Base-by-base conservation (phyloP, 1,140 invertebrate genomes). In the Formica exsecta region DNA sequence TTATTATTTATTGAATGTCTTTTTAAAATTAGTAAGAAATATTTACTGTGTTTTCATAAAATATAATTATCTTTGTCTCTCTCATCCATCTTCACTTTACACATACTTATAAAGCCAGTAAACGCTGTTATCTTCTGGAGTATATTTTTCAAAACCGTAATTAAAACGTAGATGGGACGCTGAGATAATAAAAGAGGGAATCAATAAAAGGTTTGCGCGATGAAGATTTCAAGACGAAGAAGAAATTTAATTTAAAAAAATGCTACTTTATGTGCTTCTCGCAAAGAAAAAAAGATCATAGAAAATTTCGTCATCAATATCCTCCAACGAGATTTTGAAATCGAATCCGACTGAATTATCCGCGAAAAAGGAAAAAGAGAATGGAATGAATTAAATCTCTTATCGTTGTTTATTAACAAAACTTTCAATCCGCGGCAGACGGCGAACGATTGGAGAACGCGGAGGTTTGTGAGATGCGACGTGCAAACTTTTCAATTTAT, bases 401-500 rank as follows among this genome's bases (percentile, higher is more conserved):
- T 22, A 11, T 32, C 32, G 65, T 80, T 70, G 48, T 22, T 80
- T 70, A 80, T 80, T 38, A 57, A 57, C 13, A 9, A 80, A 70
- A 70, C 77, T 70, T 68, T 8, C 48, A 64, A 70, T 70, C 51
- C 32, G 16, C 77, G 11, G 22, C 29, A 44, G 32, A 68, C 48
- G 32, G 38, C 11, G 75, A 22, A 11, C 25, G 32, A 66, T 66
- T 11, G 32, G 19, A n/a, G 13, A 76, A 44, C 48, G 65, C 16
- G 11, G 41, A 16, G 44, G 44, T 76, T 64, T 25, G 8, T 44
- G 59, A 36, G 61, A 6, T 3, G 25, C 38, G 25, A 25, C 19
- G 41, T 61, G 59, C 32, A 54, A 64, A 79, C 44, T 70, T 80
- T 70, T 80, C 51, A 2, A 81, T 81, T 81, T 71, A 81, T 81